A percentile compares a stretch with the other conserved stretches of the same genome.
phyloP scores from a whole-genome alignment of 2,797 vertebrate species.

The Takifugu rubripes region DNA sequence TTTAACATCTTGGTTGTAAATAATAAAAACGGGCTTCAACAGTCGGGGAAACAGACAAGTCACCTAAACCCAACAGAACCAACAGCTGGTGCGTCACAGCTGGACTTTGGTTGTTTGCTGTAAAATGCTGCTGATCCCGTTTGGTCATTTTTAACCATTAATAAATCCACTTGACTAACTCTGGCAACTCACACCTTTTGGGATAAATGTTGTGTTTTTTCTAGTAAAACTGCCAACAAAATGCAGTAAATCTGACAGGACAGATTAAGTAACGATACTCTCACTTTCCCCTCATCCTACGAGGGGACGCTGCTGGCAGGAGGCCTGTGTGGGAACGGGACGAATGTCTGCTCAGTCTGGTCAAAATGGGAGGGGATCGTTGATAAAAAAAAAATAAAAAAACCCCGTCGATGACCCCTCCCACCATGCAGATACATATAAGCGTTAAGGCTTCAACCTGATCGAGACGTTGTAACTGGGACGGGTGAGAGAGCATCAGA shows the following conservation, averaged over 20 bases:
- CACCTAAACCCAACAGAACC: not conserved
- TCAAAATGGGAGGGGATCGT: conserved; percentile 71
- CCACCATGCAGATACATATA: conserved; percentile 71
- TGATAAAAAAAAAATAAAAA: conserved; percentile 51
- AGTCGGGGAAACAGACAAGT: conserved; percentile 19
- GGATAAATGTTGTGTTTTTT: not conserved
- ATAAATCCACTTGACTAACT: conserved; percentile 1
- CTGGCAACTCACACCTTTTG: not conserved
- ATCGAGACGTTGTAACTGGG: conserved; percentile 22
- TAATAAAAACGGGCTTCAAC: conserved; percentile 32
- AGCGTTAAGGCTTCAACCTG: conserved; percentile 61
- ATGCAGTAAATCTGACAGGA: conserved; percentile 10
- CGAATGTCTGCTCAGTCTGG: conserved; percentile 50
- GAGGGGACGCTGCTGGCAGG: conserved; percentile 39
- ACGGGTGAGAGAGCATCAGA: conserved; percentile 15
- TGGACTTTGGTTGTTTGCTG: not conserved
- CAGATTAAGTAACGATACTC: conserved; percentile 26
- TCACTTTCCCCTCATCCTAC: conserved; percentile 28
- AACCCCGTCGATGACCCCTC: conserved; percentile 58
- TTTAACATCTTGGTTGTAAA: conserved; percentile 43
- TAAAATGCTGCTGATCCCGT: conserved; percentile 1
- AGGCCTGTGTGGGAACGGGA: conserved; percentile 45
- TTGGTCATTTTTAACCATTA: not conserved
- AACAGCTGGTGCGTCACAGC: not conserved
- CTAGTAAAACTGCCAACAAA: not conserved